Percentiles rank a stretch among this genome's conserved stretches.
These are phyloP conservation scores for Pristiophorus japonicus DNA, from an alignment of 2,113 vertebrate genomes.

Conservation along the genomic window DNA sequence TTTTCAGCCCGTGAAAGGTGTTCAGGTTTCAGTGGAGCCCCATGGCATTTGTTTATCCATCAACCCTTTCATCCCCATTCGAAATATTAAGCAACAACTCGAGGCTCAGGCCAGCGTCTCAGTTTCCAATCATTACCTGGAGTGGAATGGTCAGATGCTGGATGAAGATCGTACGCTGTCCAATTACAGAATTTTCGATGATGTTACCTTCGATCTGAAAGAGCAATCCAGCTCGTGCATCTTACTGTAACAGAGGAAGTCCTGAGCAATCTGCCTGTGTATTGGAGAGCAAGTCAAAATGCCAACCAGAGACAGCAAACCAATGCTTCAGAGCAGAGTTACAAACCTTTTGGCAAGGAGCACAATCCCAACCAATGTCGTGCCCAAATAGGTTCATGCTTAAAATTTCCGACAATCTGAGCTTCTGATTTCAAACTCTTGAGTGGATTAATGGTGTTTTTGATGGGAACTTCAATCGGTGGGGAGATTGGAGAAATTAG, in stretches of 20 bases:
- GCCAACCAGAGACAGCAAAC: not conserved
- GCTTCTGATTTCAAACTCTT: not conserved
- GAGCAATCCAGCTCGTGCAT: not conserved
- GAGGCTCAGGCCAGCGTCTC: rapidly evolving
- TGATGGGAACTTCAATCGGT: not conserved
- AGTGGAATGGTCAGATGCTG: not conserved
- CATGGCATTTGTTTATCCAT: not conserved
- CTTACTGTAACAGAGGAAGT: not conserved
- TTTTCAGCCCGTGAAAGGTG: conserved; percentile 5
- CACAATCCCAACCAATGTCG: not conserved
- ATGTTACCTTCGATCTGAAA: not conserved
- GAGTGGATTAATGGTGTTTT: not conserved
- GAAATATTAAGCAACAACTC: not conserved
- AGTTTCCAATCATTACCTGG: not conserved
- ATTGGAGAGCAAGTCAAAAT: not conserved
- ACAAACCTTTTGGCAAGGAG: not conserved
- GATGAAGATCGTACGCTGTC: not conserved
- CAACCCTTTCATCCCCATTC: not conserved
- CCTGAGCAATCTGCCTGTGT: not conserved
- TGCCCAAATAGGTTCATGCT: not conserved
- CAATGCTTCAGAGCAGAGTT: not conserved
- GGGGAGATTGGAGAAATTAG: not conserved
- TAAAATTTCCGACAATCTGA: not conserved
- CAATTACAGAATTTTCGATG: not conserved
- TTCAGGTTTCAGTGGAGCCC: not conserved